Percentiles rank a stretch among this genome's conserved stretches.
Conservation (phyloP, 2,888 invertebrate genomes). For the Furcula furcula region DNA sequence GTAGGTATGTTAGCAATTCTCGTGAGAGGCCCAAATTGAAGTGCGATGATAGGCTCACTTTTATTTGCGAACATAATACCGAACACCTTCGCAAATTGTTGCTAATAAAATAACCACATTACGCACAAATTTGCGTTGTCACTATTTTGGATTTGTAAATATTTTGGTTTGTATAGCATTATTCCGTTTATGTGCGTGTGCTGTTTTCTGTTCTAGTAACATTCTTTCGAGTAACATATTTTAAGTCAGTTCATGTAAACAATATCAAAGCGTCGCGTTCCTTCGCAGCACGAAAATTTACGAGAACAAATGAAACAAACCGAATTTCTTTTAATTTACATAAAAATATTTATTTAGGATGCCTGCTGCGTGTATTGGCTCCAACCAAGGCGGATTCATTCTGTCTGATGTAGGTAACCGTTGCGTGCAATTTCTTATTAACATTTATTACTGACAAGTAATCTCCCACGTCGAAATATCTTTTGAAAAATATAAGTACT, state of each 20-base stretch:
- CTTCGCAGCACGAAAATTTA: conserved; percentile 15
- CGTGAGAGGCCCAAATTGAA: conserved; percentile 7
- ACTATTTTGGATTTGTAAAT: conserved; percentile 16
- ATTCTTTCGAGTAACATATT: conserved; percentile 9
- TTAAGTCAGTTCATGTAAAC: conserved; percentile 17
- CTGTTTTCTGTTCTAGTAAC: conserved; percentile 17
- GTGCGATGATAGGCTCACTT: conserved; percentile 11
- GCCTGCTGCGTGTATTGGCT: conserved; percentile 1
- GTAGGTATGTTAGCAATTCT: conserved; percentile 8
- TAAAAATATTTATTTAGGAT: conserved; percentile 22
- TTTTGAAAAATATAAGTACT: conserved; percentile 3
- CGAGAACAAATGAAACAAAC: conserved; percentile 13
- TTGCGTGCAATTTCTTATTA: conserved; percentile 22
- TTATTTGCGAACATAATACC: conserved; percentile 13
- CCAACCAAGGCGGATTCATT: conserved; percentile 8
- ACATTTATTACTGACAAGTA: conserved; percentile 12
- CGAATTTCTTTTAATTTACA: conserved; percentile 13
- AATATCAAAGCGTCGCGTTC: conserved; percentile 7
- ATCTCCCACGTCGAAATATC: conserved; percentile 22
- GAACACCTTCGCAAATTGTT: conserved; percentile 26
- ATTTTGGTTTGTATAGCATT: conserved; percentile 14
- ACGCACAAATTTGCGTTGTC: conserved; percentile 20
- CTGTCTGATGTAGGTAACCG: conserved; percentile 10
- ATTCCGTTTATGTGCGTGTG: conserved; percentile 14
- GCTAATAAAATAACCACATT: conserved; percentile 32